Conservation (phyloP, 2,113 vertebrate genomes). For the Cheirogaleus medius region DNA sequence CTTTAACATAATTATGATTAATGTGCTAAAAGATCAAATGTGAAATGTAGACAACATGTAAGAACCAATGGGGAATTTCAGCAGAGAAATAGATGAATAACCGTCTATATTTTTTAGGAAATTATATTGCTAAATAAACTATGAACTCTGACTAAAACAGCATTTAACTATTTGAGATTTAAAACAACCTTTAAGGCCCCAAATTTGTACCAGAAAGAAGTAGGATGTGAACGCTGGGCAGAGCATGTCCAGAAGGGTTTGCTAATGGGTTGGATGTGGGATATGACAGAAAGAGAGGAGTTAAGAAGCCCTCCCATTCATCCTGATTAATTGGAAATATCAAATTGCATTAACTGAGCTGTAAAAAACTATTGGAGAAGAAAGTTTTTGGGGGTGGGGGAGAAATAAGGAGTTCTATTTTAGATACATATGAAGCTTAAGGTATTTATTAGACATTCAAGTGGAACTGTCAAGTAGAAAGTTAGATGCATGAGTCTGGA, state of each 20-base stretch:
- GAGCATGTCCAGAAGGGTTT: background rate
- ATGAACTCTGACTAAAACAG: background rate
- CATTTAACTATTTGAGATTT: background rate
- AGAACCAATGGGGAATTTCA: background rate
- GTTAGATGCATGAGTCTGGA: background rate
- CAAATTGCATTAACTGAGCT: background rate
- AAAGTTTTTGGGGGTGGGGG: too few relatives aligned
- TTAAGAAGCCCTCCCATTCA: background rate
- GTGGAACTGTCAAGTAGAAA: background rate
- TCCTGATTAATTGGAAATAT: background rate
- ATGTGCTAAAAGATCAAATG: background rate
- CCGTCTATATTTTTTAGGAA: background rate
- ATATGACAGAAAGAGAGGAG: background rate
- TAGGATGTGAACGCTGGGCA: background rate
- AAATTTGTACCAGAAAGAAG: background rate
- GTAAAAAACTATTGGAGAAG: background rate
- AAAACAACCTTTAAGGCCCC: background rate
- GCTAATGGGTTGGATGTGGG: background rate
- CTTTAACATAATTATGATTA: background rate
- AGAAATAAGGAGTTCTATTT: background rate
- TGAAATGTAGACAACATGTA: background rate
- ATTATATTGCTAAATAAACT: constrained; percentile 22
- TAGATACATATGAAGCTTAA: background rate
- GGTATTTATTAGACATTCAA: background rate
- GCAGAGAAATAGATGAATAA: background rate